Evolutionary conservation across 1,140 invertebrate species (phyloP).

Genomic region (Drosophila sproati): DNA sequence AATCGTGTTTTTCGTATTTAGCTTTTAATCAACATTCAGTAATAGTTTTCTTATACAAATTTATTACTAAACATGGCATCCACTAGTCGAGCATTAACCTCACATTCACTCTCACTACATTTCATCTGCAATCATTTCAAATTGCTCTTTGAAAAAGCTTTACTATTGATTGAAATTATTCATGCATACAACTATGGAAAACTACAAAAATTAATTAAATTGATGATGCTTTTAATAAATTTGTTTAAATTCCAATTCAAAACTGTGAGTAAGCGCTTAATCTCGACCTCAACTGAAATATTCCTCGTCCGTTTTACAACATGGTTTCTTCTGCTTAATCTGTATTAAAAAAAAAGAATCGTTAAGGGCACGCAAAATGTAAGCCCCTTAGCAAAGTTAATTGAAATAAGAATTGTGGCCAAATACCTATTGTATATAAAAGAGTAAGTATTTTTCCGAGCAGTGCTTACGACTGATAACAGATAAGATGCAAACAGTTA

Average conservation of each 20-base stretch:
- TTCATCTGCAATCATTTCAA: neutral
- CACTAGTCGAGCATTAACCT: neutral
- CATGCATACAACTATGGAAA: neutral
- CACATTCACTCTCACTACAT: neutral
- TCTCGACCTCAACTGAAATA: neutral
- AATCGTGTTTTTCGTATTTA: too few relatives aligned
- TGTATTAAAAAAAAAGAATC: neutral
- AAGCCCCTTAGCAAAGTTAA: neutral
- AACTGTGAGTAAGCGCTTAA: neutral
- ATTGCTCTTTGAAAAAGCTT: neutral
- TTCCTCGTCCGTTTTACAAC: neutral
- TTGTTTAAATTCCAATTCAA: neutral
- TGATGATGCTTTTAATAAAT: neutral
- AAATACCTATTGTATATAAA: neutral
- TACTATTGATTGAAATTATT: neutral
- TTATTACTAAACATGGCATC: too few relatives aligned
- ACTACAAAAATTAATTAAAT: neutral
- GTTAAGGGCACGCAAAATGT: neutral
- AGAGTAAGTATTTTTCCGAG: neutral
- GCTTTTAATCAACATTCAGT: too few relatives aligned
- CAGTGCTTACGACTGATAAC: conserved; percentile 4
- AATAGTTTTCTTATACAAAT: too few relatives aligned
- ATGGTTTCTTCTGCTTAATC: too few relatives aligned
- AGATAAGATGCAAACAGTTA: conserved; percentile 1
- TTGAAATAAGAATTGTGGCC: neutral